These are phyloP conservation scores for Fregata magnificens DNA, from an alignment of 2,113 vertebrate genomes.

Conservation along the genomic window DNA sequence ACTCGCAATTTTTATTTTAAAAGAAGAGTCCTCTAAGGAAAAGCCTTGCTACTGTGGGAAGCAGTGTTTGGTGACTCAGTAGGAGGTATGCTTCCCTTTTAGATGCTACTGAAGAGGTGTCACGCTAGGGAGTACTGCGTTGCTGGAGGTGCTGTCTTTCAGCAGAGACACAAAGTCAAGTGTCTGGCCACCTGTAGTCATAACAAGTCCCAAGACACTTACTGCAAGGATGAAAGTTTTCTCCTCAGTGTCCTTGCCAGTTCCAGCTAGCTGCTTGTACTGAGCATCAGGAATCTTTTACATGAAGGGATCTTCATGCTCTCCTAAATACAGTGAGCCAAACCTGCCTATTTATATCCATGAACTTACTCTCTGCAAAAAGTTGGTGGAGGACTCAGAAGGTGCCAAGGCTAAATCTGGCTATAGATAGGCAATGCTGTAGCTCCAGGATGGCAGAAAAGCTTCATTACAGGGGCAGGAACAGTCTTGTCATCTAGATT, in stretches of 20 bases:
- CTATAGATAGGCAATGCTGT: not conserved
- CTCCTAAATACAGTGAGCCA: not conserved
- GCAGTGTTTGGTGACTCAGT: constrained; percentile 43
- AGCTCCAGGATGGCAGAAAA: not conserved
- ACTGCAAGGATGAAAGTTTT: constrained; percentile 39
- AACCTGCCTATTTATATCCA: not conserved
- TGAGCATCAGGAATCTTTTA: not conserved
- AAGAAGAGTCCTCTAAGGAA: constrained; percentile 30
- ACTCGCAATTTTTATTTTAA: constrained; percentile 31
- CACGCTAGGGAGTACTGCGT: not conserved
- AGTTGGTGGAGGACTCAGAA: not conserved
- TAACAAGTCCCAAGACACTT: constrained; percentile 50
- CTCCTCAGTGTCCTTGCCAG: constrained; percentile 19
- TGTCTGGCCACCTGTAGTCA: constrained; percentile 29
- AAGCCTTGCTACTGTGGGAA: not conserved
- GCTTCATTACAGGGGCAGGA: not conserved
- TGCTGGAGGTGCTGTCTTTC: constrained; percentile 39
- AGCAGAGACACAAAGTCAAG: constrained; percentile 43
- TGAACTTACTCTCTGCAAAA: not conserved
- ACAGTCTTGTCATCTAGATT: not conserved
- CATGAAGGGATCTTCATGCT: not conserved
- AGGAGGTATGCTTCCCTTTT: constrained; percentile 15
- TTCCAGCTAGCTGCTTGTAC: not conserved
- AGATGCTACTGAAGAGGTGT: constrained; percentile 25
- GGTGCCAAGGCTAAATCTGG: not conserved